These are phyloP conservation scores for Delphinapterus leucas DNA, from an alignment of 2,113 vertebrate species.

Conservation along the genomic window DNA sequence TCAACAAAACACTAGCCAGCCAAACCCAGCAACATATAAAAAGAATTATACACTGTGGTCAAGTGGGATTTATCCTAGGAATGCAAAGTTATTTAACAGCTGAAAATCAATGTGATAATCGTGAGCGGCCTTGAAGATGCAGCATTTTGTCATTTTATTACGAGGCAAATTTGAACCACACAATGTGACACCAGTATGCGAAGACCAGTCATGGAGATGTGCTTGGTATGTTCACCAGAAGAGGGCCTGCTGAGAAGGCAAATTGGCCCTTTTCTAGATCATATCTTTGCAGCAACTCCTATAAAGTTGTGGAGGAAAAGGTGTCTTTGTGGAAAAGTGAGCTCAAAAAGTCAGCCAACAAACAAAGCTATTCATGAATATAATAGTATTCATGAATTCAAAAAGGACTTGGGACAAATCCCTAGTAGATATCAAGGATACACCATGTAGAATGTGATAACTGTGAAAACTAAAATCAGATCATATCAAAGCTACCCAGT, in stretches of 20 bases:
- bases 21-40: constrained; percentile 5
- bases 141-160: constrained; percentile 14
- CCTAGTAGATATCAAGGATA: background rate
- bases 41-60: background rate
- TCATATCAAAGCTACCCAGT: background rate
- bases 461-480: background rate
- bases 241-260: background rate
- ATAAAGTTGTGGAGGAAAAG: background rate
- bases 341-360: background rate
- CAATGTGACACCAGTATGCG: background rate
- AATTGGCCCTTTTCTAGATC: background rate
- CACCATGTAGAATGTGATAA: background rate
- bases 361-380: background rate
- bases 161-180: constrained; percentile 24
- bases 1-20: constrained; percentile 24
- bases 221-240: background rate
- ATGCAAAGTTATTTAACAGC: background rate
- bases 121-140: background rate
- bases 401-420: constrained; percentile 10
- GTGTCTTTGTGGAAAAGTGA: background rate
- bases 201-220: background rate
- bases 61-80: background rate
- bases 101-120: background rate
- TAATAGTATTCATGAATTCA: background rate
- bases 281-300: background rate